Base-by-base conservation (phyloP, 2,888 invertebrate genomes). In the Therioaphis trifolii region DNA sequence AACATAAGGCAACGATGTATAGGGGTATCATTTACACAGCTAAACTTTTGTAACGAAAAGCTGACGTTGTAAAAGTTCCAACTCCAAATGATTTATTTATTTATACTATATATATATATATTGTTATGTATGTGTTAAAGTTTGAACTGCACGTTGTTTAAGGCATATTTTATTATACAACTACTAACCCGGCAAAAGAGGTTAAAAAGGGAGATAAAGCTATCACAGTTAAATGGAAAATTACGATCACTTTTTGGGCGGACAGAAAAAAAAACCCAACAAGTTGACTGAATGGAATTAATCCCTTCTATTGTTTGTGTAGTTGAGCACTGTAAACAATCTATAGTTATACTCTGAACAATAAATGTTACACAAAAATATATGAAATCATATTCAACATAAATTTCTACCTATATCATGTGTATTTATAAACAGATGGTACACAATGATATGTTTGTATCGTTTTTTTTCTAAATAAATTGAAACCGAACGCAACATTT, bases 201-300 rank as follows among this genome's bases (percentile, higher is more conserved):
- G 77, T 77, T 77, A 77, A 77, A 77, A 77, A 66, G 29, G 63
- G 77, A 77, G 77, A 77, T 77, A 77, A 66, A 77, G 49, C 77
- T 35, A 52, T 66, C 66, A 66, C 77, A 24, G 66, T 77, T 66
- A 77, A 77, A 77, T 66, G 77, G 77, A 35, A 77, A 77, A 77
- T 77, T 77, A 77, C 77, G 77, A 77, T 77, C 77, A 15, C 66
- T 49, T 77, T n/a, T 77, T 49, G 63, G 63, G 63, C 18, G 58
- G 75, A 75, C 46, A 63, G 46, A 76, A 29, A 61, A 74, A n/a
- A n/a, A 58, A 75, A 68, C 61, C 61, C 40, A 43, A 76, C 75
- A 75, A 61, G 75, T 75, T 61, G 61, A 75, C 58, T 61, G 35
- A 46, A 76, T 61, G 46, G 61, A 27, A 76, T 76, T 61, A 76